Evolutionary conservation across 1,140 invertebrate genomes (phyloP).

Genomic region (Orius laevigatus): DNA sequence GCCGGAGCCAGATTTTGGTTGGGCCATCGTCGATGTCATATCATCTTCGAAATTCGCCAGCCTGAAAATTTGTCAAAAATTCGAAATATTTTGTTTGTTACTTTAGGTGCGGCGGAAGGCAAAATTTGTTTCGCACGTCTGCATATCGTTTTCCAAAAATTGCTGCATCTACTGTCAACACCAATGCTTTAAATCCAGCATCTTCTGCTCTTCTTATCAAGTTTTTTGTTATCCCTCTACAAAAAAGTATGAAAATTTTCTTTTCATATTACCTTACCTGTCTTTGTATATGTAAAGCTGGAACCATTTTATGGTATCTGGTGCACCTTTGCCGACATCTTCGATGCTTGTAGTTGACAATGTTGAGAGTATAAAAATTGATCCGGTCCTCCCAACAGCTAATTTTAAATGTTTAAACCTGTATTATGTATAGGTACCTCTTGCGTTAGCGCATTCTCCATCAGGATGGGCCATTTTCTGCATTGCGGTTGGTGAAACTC

Average conservation of each 20-base stretch:
- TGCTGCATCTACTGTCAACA: constrained; percentile 80
- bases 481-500: constrained; percentile 83
- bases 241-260: constrained; percentile 7
- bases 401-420: constrained; percentile 24
- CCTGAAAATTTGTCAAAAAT: constrained; percentile 26
- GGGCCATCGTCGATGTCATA: neutral
- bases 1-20: constrained; percentile 34
- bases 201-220: constrained; percentile 65
- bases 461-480: constrained; percentile 82
- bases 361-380: constrained; percentile 72
- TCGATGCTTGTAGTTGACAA: constrained; percentile 76
- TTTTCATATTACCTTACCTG: constrained; percentile 28
- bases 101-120: constrained; percentile 60
- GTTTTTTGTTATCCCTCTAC: constrained; percentile 46
- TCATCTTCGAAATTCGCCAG: constrained; percentile 54
- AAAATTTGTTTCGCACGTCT: constrained; percentile 72
- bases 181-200: constrained; percentile 73
- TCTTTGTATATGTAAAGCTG: constrained; percentile 82
- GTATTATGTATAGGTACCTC: too few relatives aligned
- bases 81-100: constrained; percentile 24
- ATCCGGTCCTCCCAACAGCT: constrained; percentile 57
- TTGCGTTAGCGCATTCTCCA: constrained; percentile 72
- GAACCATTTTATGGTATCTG: constrained; percentile 67
- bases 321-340: constrained; percentile 62
- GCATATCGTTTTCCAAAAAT: constrained; percentile 62